A percentile compares a stretch with the other conserved stretches of the same genome.
These are phyloP conservation scores for Aptenodytes forsteri DNA, from an alignment of 2,113 vertebrate genomes.

Conservation along the genomic window DNA sequence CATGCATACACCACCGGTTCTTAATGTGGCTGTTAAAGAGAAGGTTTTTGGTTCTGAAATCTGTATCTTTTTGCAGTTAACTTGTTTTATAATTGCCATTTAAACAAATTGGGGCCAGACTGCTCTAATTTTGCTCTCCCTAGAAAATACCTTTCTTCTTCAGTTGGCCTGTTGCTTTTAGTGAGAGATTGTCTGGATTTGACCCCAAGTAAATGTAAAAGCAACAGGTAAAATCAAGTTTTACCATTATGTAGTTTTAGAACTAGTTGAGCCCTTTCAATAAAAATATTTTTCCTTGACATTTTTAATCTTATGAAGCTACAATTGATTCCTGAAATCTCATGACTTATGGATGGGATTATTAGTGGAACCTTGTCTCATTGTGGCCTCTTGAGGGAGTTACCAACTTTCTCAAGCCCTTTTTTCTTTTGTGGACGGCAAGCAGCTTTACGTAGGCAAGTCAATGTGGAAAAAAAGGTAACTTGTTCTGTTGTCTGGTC, in stretches of 20 bases:
- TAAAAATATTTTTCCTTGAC: neutral
- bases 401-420: neutral
- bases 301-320: neutral
- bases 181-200: neutral
- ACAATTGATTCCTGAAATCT: neutral
- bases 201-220: neutral
- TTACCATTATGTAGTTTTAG: neutral
- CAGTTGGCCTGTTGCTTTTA: neutral
- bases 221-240: neutral
- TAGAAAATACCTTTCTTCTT: neutral
- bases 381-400: neutral
- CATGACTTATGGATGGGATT: neutral
- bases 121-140: neutral
- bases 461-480: neutral
- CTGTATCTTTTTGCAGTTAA: neutral
- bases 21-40: neutral
- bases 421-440: neutral
- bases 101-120: neutral
- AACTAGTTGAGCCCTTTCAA: neutral
- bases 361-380: neutral
- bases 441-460: neutral
- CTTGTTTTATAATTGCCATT: neutral
- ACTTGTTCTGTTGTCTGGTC: neutral
- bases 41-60: neutral
- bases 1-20: fast-evolving